Base-by-base conservation (phyloP, 2,888 invertebrate species). In the Drosophila koepferae region DNA sequence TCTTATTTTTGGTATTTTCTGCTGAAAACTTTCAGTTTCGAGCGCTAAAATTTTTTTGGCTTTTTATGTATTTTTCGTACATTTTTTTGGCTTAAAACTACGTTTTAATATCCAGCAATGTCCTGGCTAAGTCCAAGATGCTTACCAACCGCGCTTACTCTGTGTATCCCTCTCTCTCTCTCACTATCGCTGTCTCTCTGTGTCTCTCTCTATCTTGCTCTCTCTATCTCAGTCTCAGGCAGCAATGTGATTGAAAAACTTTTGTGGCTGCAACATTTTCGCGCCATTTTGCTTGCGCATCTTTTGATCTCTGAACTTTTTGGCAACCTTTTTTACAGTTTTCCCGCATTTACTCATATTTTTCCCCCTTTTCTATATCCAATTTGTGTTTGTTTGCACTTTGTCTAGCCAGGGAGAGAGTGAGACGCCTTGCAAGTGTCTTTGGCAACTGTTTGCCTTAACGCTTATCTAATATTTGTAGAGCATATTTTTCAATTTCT, bases 211-310 rank as follows among this genome's bases (percentile, higher is more conserved):
- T 3, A 7, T 40, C 36, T 10, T 28, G 6, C 16, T 14, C 20
- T 31, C 31, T 4, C n/a, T n/a, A n/a, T 2, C 8, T 14, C 28
- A 10, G 28, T 56, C 60, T 51, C 36, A 34, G 28, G 28, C 38
- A 70, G 60, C 71, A 76, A 72, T 75, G 75, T 89, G 90, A 85
- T 89, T 85, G 86, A 85, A 85, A 85, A 85, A 89, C 80, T 85
- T 85, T 85, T 70, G 58, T 48, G 71, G 65, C 71, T 73, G 68
- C 41, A 66, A 82, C 81, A 81, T 82, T 82, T 81, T 81, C 81
- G 82, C 81, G 71, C 81, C 82, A 82, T 81, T 82, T 82, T 82
- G 75, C 44, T 64, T 62, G 67, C 62, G 63, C 72, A 82, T 79
- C 80, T 75, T 80, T 81, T 76, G 76, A 81, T 82, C 83, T 76